These are phyloP conservation scores for Rana temporaria DNA, from an alignment of 2,113 vertebrate species.

Conservation along the genomic window DNA sequence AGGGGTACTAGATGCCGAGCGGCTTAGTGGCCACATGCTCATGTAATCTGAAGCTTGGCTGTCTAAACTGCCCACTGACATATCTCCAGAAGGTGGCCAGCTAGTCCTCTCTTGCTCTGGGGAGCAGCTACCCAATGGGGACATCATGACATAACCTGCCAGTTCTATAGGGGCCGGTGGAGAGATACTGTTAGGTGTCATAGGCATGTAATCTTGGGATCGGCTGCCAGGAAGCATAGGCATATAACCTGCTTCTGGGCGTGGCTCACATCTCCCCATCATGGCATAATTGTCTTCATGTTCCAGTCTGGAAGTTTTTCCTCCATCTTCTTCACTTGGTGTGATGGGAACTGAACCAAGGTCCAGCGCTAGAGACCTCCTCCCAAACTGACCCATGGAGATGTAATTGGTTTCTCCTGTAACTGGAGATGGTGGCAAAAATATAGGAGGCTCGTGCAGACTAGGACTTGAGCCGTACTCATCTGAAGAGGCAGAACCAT, in stretches of 20 bases:
- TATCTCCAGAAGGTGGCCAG: slow-evolving; percentile 58
- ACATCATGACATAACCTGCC: slow-evolving; percentile 82
- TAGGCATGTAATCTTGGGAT: slow-evolving; percentile 78
- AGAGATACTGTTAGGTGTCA: slow-evolving; percentile 77
- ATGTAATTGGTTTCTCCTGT: slow-evolving; percentile 72
- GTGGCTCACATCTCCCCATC: slow-evolving; percentile 68
- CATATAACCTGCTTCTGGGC: slow-evolving; percentile 77
- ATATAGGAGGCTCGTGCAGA: slow-evolving; percentile 12
- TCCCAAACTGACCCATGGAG: slow-evolving; percentile 66
- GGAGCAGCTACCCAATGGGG: slow-evolving; percentile 76
- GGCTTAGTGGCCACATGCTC: slow-evolving; percentile 81
- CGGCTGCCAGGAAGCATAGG: slow-evolving; percentile 75
- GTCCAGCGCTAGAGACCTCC: neutral
- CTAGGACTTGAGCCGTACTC: slow-evolving; percentile 80
- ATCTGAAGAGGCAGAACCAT: slow-evolving; percentile 75
- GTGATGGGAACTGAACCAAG: slow-evolving; percentile 72
- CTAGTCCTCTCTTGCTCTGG: slow-evolving; percentile 70
- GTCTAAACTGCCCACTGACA: slow-evolving; percentile 72
- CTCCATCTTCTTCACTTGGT: slow-evolving; percentile 72
- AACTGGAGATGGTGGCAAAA: neutral
- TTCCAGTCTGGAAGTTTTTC: slow-evolving; percentile 60
- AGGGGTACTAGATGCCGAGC: slow-evolving; percentile 72
- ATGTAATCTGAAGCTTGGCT: slow-evolving; percentile 77
- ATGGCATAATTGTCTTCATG: slow-evolving; percentile 65
- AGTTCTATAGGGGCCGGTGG: slow-evolving; percentile 73